A percentile compares a stretch with the other conserved stretches of the same genome.
phyloP scores from a whole-genome alignment of 2,797 vertebrate genomes.

The Agapornis canus region DNA sequence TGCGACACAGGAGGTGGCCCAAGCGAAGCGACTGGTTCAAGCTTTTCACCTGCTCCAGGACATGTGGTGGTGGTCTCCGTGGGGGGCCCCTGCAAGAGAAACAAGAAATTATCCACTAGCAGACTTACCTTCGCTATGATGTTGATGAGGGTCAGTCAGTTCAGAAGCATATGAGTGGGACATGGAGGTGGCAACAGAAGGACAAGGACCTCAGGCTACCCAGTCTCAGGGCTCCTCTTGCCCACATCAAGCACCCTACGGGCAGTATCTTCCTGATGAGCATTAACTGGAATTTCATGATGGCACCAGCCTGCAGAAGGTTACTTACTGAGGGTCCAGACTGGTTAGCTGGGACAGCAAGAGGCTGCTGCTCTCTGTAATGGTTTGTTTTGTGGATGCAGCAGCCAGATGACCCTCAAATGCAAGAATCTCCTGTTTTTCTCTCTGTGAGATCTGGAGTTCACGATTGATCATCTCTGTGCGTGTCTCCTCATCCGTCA shows the following conservation, averaged over 20 bases:
- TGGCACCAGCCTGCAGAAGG: background rate
- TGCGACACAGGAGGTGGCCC: conserved; percentile 95
- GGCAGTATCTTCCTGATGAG: background rate
- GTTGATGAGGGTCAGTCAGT: background rate
- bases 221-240: background rate
- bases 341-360: conserved; percentile 95
- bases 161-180: background rate
- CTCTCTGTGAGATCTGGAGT: conserved; percentile 93
- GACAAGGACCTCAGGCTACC: background rate
- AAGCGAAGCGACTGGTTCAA: conserved; percentile 95
- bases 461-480: conserved; percentile 94
- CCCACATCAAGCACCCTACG: background rate
- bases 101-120: background rate
- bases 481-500: conserved; percentile 94
- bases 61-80: conserved; percentile 89
- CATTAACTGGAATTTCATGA: background rate
- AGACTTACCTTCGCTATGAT: background rate
- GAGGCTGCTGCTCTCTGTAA: conserved; percentile 96
- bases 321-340: conserved; percentile 92
- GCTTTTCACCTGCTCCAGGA: conserved; percentile 94
- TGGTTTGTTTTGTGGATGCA: conserved; percentile 97
- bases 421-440: conserved; percentile 97
- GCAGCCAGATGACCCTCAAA: conserved; percentile 97
- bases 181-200: background rate
- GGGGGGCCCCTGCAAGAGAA: conserved; percentile 87